Conservation (phyloP, 2,888 invertebrate genomes). For the Trissolcus brochymenae region DNA sequence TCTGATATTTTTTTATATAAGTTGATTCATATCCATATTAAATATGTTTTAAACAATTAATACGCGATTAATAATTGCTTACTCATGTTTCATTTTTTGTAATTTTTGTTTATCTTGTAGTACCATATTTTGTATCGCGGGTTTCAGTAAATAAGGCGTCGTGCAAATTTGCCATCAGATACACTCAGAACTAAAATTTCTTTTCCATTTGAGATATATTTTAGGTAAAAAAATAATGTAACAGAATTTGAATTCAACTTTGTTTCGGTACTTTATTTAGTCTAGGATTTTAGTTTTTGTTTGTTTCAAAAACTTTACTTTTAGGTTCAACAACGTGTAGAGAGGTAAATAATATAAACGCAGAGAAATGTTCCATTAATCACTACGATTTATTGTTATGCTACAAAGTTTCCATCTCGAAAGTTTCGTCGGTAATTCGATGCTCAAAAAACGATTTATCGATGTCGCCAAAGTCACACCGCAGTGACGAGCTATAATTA, state of each 20-base stretch:
- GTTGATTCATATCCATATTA: no score
- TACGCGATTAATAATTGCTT: no score
- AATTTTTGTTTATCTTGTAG: no score
- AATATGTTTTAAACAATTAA: no score
- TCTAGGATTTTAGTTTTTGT: not conserved
- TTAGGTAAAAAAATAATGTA: not conserved
- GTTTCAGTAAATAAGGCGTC: no score
- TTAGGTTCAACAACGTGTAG: conserved; percentile 8
- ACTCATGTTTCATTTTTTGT: no score
- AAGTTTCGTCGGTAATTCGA: conserved; percentile 58
- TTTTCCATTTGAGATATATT: not conserved
- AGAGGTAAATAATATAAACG: not conserved
- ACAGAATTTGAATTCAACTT: not conserved
- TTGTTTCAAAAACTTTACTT: conserved; percentile 16
- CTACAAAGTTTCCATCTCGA: conserved; percentile 64
- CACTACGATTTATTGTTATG: conserved; percentile 72
- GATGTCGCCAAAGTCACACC: conserved; percentile 58
- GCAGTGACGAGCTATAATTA: conserved; percentile 52
- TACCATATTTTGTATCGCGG: no score
- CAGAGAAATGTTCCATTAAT: conserved; percentile 61
- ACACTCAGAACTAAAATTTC: no score
- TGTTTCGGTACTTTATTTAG: not conserved
- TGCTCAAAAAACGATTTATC: conserved; percentile 57
- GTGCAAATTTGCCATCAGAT: no score
- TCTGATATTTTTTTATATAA: no score